Evolutionary conservation across 2,888 invertebrate genomes (phyloP).

Genomic region (Drosophila barbarae): DNA sequence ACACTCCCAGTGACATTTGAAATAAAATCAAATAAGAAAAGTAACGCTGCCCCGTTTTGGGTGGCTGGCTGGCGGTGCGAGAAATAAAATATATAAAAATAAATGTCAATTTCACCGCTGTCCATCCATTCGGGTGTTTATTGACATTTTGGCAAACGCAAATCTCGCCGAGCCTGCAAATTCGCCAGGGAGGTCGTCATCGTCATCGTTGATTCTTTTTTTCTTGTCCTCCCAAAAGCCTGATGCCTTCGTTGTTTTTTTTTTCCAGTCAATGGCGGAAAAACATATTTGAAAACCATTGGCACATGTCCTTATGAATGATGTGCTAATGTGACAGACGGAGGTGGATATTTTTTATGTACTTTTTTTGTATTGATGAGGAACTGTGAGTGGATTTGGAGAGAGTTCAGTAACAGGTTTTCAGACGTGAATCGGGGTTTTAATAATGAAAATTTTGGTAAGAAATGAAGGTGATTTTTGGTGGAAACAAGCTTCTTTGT

Average conservation of each 20-base stretch:
- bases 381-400: constrained; percentile 6
- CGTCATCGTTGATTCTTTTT: constrained; percentile 13
- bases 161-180: constrained; percentile 52
- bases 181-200: constrained; percentile 54
- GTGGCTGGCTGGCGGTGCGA: constrained; percentile 8
- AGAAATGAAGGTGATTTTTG: too few species aligned
- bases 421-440: not conserved
- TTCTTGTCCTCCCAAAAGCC: constrained; percentile 11
- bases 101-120: constrained; percentile 60
- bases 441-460: too few species aligned
- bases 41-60: constrained; percentile 6
- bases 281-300: constrained; percentile 64
- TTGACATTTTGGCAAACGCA: constrained; percentile 74
- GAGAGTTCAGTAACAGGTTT: constrained; percentile 9
- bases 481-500: too few species aligned
- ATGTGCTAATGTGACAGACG: constrained; percentile 77
- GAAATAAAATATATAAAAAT: constrained; percentile 53
- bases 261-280: constrained; percentile 26
- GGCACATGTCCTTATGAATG: constrained; percentile 78
- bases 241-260: constrained; percentile 16
- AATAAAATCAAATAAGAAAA: constrained; percentile 66
- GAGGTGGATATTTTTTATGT: constrained; percentile 30
- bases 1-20: constrained; percentile 53
- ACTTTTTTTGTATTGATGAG: constrained; percentile 2
- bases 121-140: constrained; percentile 55